A percentile compares a stretch with the other conserved stretches of the same genome.
Evolutionary conservation across 92 coral and sea anemone species (phyloP).

Genomic region (Actinostola sp.): DNA sequence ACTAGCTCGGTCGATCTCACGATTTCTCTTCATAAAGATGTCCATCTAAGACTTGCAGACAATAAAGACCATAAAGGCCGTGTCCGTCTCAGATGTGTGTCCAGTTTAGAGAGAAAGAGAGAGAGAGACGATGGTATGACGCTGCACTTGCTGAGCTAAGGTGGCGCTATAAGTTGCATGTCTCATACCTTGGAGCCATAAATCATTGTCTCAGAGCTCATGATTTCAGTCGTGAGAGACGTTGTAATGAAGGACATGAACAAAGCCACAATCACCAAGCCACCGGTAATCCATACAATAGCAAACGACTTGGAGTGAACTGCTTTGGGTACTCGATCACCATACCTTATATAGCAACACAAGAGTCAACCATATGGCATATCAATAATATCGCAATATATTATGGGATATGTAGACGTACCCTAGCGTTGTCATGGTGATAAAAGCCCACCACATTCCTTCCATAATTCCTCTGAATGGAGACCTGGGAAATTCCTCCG

Average conservation of each 20-base stretch:
- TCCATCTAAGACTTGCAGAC: no score
- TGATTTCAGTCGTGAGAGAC: slow-evolving; percentile 78
- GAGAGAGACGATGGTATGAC: no score
- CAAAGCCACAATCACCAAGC: slow-evolving; percentile 75
- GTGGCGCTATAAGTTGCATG: no score
- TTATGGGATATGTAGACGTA: slow-evolving; percentile 45
- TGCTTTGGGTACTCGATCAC: slow-evolving; percentile 88
- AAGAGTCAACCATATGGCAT: background rate
- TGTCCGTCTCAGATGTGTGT: no score
- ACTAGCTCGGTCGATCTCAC: no score
- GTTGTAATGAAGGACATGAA: slow-evolving; percentile 93
- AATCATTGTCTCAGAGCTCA: slow-evolving; percentile 61
- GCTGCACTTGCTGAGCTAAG: no score
- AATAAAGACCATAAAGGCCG: no score
- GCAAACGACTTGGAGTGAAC: slow-evolving; percentile 68
- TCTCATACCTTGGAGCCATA: slow-evolving; percentile 88
- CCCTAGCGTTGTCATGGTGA: slow-evolving; percentile 94
- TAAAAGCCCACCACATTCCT: slow-evolving; percentile 98
- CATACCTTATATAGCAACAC: slow-evolving; percentile 65
- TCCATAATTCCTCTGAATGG: slow-evolving; percentile 78
- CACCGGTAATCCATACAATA: slow-evolving; percentile 83
- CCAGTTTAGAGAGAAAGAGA: background rate
- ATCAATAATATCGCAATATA: background rate
- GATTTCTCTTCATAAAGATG: no score
- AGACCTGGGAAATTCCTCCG: slow-evolving; percentile 68